Evolutionary conservation across 2,113 vertebrate genomes (phyloP), one percentile per base, ranked within the genome.

Genomic region (Carassius carassius): DNA sequence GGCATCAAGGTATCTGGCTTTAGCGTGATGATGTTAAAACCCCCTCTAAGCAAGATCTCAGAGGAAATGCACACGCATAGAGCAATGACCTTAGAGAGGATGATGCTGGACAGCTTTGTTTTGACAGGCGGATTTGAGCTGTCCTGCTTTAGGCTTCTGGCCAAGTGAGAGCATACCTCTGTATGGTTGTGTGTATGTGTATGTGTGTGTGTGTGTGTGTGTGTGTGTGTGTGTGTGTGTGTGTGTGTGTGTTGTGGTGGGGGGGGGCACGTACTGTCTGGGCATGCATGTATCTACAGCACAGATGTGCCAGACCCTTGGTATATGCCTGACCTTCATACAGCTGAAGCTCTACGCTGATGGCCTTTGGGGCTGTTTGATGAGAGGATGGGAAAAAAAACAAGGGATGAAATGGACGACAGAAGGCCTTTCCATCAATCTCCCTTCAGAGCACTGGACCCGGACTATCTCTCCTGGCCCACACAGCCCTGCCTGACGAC

Each of bases 351-450:
- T 65, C 78, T 29, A 80, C 5, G 79, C 16, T 2, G 63, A 81
- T 81, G 79, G 63, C 79, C 79, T 81, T 81, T 81, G 79, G 63
- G 79, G 79, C 25, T 81, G 63, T 81, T 81, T 81, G 79, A 81
- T 81, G 79, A 70, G 79, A 70, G 35, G 79, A 81, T 70, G 79
- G 37, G 63, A 54, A 54, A 49, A 29, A 81, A 77, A 81, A 47
- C 47, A 70, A 81, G 79, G 65, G 65, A 70, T 81, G 79, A 81
- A 81, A 54, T 69, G 47, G 29, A 70, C 79, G 79, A 54, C 65
- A 81, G 44, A 70, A 81, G 63, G 25, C 65, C 62, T 81, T 81
- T 70, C 79, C 79, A 51, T 81, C 79, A 81, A 32, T 81, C 79
- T 81, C 79, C 25, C 79, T 70, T 29, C 79, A 70, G 79, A 81